Conservation (phyloP, 2,797 vertebrate species). For the Lycodopsis pacificus region DNA sequence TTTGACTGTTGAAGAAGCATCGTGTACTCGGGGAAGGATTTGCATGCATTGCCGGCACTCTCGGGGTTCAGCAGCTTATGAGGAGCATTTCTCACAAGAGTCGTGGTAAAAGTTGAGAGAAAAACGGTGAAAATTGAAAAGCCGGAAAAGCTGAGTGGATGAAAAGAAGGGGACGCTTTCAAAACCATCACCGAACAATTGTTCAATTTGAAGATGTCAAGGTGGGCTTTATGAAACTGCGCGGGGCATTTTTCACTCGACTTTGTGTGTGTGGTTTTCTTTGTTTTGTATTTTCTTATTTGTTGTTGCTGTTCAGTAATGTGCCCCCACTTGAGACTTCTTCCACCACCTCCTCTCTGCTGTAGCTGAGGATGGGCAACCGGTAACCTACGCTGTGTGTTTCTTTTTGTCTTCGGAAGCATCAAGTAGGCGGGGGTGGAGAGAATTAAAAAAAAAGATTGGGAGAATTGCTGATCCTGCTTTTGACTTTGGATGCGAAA, state of each 20-base stretch:
- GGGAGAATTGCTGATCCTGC: too few relatives aligned
- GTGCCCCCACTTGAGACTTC: not conserved
- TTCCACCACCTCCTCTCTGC: not conserved
- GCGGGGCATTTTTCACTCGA: not conserved
- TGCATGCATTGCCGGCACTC: not conserved
- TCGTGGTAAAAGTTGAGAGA: too few relatives aligned
- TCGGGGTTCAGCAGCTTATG: not conserved
- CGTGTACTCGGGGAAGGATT: not conserved
- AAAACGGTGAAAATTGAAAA: not conserved
- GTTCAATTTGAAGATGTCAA: not conserved
- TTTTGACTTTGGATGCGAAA: too few relatives aligned
- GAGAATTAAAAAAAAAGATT: too few relatives aligned
- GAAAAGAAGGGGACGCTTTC: not conserved
- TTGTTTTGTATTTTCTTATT: too few relatives aligned
- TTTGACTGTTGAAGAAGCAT: accelerated
- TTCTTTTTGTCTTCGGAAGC: not conserved
- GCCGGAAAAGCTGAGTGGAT: not conserved
- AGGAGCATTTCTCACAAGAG: not conserved
- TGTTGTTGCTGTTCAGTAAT: not conserved
- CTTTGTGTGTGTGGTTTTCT: not conserved
- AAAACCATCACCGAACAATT: not conserved
- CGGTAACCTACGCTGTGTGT: not conserved
- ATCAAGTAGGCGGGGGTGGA: too few relatives aligned
- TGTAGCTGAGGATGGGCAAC: not conserved
- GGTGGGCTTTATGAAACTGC: not conserved